phyloP scores from a whole-genome alignment of 2,113 vertebrate species.

The Psilopsiagon aymara region DNA sequence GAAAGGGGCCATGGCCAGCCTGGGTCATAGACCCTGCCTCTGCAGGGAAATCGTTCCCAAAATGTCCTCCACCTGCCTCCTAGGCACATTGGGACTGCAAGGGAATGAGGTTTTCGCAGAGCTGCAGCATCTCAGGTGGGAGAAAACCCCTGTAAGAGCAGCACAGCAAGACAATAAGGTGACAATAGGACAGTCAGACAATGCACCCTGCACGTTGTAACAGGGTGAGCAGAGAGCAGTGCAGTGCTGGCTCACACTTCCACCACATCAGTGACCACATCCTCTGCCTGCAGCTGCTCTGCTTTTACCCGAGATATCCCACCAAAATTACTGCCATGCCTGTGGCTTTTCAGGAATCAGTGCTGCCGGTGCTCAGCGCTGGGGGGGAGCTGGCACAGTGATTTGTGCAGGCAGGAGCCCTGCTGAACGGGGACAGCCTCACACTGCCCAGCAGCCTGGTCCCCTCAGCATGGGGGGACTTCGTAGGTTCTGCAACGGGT shows the following conservation, averaged over 20 bases:
- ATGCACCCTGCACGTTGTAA: background rate
- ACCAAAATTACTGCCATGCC: background rate
- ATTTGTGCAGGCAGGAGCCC: background rate
- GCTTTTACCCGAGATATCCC: background rate
- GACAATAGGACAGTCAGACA: background rate
- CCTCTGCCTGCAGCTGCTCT: background rate
- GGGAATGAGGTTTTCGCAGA: background rate
- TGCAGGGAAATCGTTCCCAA: background rate
- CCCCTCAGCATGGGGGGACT: fast-evolving
- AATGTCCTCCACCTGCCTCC: background rate
- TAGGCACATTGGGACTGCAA: background rate
- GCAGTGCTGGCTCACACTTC: background rate
- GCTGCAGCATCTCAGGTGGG: background rate
- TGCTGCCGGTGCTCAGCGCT: background rate
- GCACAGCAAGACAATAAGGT: background rate
- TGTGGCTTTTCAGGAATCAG: fast-evolving
- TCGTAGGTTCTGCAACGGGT: background rate
- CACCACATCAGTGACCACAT: background rate
- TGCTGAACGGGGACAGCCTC: background rate
- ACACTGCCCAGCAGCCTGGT: fast-evolving
- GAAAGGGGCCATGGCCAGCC: background rate
- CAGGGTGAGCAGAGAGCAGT: fast-evolving
- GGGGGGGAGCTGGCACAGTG: background rate
- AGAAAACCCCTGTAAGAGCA: background rate
- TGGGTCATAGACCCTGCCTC: background rate